phyloP scores from a whole-genome alignment of 1,140 invertebrate species.

The Piezodorus guildinii region DNA sequence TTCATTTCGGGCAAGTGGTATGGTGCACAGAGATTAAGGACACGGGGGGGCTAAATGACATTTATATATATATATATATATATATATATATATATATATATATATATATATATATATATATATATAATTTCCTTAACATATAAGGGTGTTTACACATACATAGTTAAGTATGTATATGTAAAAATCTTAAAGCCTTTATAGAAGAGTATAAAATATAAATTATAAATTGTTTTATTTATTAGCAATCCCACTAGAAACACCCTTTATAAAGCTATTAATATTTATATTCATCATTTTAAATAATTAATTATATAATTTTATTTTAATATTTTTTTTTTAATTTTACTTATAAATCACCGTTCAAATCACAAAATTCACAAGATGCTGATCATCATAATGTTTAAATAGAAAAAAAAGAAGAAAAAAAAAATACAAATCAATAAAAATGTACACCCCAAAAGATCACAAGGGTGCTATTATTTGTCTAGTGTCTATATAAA shows the following conservation, averaged over 20 bases:
- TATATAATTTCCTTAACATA: not conserved
- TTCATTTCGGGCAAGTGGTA: too few relatives aligned
- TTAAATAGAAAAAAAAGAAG: slow-evolving; percentile 8
- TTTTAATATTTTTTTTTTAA: not conserved
- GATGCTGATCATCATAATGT: slow-evolving; percentile 15
- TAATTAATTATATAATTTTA: not conserved
- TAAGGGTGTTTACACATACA: not conserved
- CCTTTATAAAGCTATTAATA: slow-evolving; percentile 1
- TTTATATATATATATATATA: slow-evolving; percentile 4
- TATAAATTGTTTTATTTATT: slow-evolving; percentile 10
- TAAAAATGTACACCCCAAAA: slow-evolving; percentile 15
- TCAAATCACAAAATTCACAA: slow-evolving; percentile 7
- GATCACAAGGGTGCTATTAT: slow-evolving; percentile 12
- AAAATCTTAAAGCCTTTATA: slow-evolving; percentile 4
- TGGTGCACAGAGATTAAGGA: too few relatives aligned
- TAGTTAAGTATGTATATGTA: slow-evolving; percentile 4
- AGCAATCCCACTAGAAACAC: slow-evolving; percentile 11
- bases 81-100: slow-evolving; percentile 1
- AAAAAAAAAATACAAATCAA: slow-evolving; percentile 14
- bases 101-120: slow-evolving; percentile 5
- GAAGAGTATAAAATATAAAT: slow-evolving; percentile 15
- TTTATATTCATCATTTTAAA: slow-evolving; percentile 7
- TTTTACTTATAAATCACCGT: slow-evolving; percentile 9
- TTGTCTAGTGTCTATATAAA: slow-evolving; percentile 5
- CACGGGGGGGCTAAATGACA: too few relatives aligned